phyloP scores from a whole-genome alignment of 2,888 invertebrate genomes.

The Morinoia aosen region DNA sequence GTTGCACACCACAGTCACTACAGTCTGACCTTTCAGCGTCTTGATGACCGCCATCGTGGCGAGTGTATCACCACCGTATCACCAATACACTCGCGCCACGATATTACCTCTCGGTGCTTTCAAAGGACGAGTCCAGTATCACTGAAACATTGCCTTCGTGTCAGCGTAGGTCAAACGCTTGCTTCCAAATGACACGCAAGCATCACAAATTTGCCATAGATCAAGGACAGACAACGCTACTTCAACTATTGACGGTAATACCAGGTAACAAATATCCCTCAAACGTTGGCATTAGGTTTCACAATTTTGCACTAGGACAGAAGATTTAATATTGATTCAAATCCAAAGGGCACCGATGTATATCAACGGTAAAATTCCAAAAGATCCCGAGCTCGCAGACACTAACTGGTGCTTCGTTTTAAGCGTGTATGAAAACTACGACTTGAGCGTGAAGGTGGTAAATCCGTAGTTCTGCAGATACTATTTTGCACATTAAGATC shows the following conservation, averaged over 20 bases:
- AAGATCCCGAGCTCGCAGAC: not conserved
- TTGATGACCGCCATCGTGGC: conserved; percentile 44
- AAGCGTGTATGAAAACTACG: not conserved
- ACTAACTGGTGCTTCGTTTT: not conserved
- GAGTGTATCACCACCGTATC: not conserved
- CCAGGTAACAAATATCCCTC: not conserved
- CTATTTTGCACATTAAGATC: not conserved
- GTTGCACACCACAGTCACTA: conserved; percentile 53
- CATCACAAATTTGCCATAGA: not conserved
- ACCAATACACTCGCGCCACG: not conserved
- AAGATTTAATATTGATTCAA: not conserved
- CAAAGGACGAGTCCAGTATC: not conserved
- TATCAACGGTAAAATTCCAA: not conserved
- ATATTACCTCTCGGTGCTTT: not conserved
- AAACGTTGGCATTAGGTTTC: not conserved
- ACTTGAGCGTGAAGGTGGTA: not conserved
- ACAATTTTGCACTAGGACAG: not conserved
- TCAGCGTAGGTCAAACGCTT: not conserved
- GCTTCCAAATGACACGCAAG: not conserved
- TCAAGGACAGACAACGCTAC: not conserved
- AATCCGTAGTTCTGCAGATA: not conserved
- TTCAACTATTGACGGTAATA: not conserved
- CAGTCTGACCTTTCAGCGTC: conserved; percentile 47
- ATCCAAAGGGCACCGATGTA: not conserved
- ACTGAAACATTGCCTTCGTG: not conserved